Percentiles rank a stretch among this genome's conserved stretches.
Evolutionary conservation across 2,113 vertebrate species (phyloP).

Genomic region (Bathybates hornii): DNA sequence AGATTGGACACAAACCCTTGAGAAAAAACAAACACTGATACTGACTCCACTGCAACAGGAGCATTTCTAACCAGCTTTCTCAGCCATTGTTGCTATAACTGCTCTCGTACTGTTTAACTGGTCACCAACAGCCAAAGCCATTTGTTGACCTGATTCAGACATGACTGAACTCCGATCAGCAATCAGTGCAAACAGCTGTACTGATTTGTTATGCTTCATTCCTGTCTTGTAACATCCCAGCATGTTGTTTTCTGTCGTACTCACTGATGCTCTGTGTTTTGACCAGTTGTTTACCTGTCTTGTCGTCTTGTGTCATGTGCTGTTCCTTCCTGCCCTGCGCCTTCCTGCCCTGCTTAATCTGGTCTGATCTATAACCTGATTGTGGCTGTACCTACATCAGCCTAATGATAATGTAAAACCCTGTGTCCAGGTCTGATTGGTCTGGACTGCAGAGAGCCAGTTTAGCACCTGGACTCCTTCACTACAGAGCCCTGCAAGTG

Average conservation of each 20-base stretch:
- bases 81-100: not conserved
- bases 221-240: not conserved
- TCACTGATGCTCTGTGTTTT: not conserved
- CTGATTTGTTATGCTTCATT: not conserved
- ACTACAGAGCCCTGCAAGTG: not conserved
- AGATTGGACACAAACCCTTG: slow-evolving; percentile 1
- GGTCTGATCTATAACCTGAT: not conserved
- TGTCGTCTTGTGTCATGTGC: not conserved
- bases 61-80: not conserved
- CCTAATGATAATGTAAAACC: not conserved
- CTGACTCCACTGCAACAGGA: not conserved
- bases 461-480: not conserved
- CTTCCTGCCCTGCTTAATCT: not conserved
- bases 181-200: not conserved
- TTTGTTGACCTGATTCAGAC: not conserved
- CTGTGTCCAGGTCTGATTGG: not conserved
- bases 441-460: not conserved
- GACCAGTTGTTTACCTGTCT: not conserved
- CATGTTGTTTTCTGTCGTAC: not conserved
- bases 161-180: not conserved
- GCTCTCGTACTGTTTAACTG: not conserved
- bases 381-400: not conserved
- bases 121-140: not conserved
- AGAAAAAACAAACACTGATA: not conserved
- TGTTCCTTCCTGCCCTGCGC: not conserved